Evolutionary conservation across 2,113 vertebrate species (phyloP), one percentile per base, ranked within the genome.

Genomic region (Ciconia maguari): DNA sequence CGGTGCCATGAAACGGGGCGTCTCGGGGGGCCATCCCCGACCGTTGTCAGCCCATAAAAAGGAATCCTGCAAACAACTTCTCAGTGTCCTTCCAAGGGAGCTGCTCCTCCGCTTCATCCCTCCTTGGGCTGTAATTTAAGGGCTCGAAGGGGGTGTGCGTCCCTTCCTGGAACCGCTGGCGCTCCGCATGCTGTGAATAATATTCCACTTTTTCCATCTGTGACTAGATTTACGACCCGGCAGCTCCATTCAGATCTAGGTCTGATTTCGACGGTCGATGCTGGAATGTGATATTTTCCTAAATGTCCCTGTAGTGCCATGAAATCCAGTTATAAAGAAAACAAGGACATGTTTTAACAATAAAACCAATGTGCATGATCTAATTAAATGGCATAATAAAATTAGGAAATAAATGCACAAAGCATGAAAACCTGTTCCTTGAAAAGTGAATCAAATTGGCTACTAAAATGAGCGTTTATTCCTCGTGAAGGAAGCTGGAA

Each of bases 351-450:
- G 97, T 98, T 98, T 97, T 97, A 97, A 93, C 98, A 97, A 97
- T 98, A 98, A 98, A 98, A 98, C 96, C 97, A 97, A 97, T 60
- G 60, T 96, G 97, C 98, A 96, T 48, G 93, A 97, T 97, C 98
- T 98, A 98, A 98, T 98, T 98, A 98, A 98, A 98, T 94, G 96
- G 95, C 95, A 93, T 97, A 97, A 98, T 98, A 98, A 98, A 98
- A 98, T 94, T 95, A 93, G 87, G 97, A 97, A 95, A 98, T 98
- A 98, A 98, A 98, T 60, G 86, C 96, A 97, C 93, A 81, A 89
- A 72, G 97, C 96, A 89, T 94, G 96, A 93, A 98, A 96, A 96
- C 86, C 92, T 92, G 91, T 61, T 96, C 96, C 97, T 96, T 93
- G 96, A 92, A 93, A 97, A 96, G 74, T 84, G 96, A 93, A 97